Evolutionary conservation across 2,797 vertebrate species (phyloP).

Genomic region (Semaprochilodus insignis): DNA sequence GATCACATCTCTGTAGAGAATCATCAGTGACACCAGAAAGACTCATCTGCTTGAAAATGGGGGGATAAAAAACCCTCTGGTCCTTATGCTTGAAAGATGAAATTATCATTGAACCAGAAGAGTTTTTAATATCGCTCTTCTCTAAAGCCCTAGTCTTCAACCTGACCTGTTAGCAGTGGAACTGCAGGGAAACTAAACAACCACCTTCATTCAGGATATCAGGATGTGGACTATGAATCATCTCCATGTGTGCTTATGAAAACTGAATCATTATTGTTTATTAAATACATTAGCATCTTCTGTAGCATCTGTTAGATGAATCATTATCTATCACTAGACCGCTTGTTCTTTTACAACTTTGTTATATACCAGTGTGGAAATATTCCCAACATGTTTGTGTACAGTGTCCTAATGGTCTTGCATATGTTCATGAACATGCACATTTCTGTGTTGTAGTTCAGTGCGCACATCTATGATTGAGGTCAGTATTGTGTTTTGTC

Average conservation of each 20-base stretch:
- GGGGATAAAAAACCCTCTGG: not conserved
- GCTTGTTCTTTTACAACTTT: not conserved
- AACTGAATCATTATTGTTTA: not conserved
- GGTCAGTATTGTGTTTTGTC: constrained; percentile 31
- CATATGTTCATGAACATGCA: not conserved
- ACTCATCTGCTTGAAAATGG: constrained; percentile 21
- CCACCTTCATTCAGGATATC: not conserved
- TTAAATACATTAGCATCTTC: constrained; percentile 24
- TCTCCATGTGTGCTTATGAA: constrained; percentile 8
- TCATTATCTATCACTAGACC: not conserved
- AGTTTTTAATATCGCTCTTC: not conserved
- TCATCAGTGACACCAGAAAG: constrained; percentile 36
- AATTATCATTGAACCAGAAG: constrained; percentile 30
- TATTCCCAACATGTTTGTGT: not conserved
- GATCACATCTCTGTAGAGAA: constrained; percentile 49
- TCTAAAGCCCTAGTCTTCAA: not conserved
- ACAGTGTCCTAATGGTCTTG: not conserved
- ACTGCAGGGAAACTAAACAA: not conserved
- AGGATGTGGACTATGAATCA: not conserved
- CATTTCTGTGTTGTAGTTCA: not conserved
- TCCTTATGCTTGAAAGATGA: constrained; percentile 34
- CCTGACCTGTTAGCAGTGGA: not conserved
- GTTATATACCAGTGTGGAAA: not conserved
- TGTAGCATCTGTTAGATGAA: constrained; percentile 8
- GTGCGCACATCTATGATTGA: not conserved